Conservation (phyloP, 2,888 invertebrate genomes). For the Phrixothrix hirtus region DNA sequence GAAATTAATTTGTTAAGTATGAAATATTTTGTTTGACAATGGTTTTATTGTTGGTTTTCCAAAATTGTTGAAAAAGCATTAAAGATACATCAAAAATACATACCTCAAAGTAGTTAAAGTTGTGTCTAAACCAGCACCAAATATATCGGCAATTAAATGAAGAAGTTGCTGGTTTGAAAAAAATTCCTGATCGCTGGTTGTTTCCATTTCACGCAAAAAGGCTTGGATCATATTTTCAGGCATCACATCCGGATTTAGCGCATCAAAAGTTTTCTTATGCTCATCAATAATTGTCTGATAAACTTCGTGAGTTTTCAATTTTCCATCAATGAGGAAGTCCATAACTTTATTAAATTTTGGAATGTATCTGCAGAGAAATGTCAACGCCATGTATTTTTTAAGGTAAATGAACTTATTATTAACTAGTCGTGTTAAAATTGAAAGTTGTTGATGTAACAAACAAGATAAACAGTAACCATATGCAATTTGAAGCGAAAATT, state of each 20-base stretch:
- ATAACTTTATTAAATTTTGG: slow-evolving; percentile 68
- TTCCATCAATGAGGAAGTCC: slow-evolving; percentile 68
- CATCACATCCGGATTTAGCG: slow-evolving; percentile 18
- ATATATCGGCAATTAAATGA: slow-evolving; percentile 78
- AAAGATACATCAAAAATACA: neutral
- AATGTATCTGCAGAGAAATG: slow-evolving; percentile 60
- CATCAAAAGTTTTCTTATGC: slow-evolving; percentile 37
- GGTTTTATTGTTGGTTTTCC: no score
- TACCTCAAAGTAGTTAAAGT: slow-evolving; percentile 73
- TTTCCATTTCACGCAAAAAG: slow-evolving; percentile 60
- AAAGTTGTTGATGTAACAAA: slow-evolving; percentile 18
- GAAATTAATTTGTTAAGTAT: no score
- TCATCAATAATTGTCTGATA: slow-evolving; percentile 70
- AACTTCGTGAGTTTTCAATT: slow-evolving; percentile 71
- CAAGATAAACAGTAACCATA: slow-evolving; percentile 10
- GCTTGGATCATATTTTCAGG: slow-evolving; percentile 62
- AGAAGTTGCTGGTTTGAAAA: slow-evolving; percentile 71
- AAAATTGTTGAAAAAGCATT: neutral
- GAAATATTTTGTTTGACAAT: no score
- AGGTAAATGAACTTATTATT: slow-evolving; percentile 36
- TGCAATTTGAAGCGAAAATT: neutral
- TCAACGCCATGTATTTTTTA: neutral
- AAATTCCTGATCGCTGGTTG: slow-evolving; percentile 54
- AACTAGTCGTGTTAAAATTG: slow-evolving; percentile 16
- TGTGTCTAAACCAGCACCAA: slow-evolving; percentile 86